Percentiles rank a stretch among this genome's conserved stretches.
Evolutionary conservation across 1,140 invertebrate species (phyloP).

Genomic region (Drosophila willistoni): DNA sequence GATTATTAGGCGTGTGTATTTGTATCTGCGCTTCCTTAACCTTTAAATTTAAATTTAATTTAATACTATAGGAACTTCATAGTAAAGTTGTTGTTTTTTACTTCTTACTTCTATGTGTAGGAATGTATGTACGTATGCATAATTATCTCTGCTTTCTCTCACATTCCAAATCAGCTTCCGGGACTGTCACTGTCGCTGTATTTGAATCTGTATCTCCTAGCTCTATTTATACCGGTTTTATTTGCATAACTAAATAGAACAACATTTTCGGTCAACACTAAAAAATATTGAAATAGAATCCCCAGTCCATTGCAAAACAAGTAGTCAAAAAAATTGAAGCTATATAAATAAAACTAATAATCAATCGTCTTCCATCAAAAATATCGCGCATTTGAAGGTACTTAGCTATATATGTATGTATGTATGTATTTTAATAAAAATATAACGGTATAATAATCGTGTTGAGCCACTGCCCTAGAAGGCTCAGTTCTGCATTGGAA

Average conservation of each 20-base stretch:
- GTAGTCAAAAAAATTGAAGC: not conserved
- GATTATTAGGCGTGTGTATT: slow-evolving; percentile 10
- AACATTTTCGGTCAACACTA: not conserved
- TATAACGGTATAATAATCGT: slow-evolving; percentile 41
- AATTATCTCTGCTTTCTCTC: slow-evolving; percentile 4
- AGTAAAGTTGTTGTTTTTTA: slow-evolving; percentile 48
- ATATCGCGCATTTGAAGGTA: not conserved
- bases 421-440: not conserved
- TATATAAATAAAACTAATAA: slow-evolving; percentile 2
- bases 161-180: not conserved
- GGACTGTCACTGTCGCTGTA: not conserved
- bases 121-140: slow-evolving; percentile 16
- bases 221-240: not conserved
- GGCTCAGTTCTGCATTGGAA: slow-evolving; percentile 32
- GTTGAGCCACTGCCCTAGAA: slow-evolving; percentile 12
- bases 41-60: slow-evolving; percentile 41
- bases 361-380: not conserved
- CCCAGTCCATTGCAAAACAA: slow-evolving; percentile 3
- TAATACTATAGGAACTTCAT: slow-evolving; percentile 71
- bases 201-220: slow-evolving; percentile 5
- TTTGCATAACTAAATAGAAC: not conserved
- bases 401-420: not conserved
- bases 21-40: slow-evolving; percentile 22
- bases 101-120: slow-evolving; percentile 23
- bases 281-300: slow-evolving; percentile 15